These are phyloP conservation scores for Lutjanus campechanus DNA, from an alignment of 2,797 vertebrate species.

Conservation along the genomic window DNA sequence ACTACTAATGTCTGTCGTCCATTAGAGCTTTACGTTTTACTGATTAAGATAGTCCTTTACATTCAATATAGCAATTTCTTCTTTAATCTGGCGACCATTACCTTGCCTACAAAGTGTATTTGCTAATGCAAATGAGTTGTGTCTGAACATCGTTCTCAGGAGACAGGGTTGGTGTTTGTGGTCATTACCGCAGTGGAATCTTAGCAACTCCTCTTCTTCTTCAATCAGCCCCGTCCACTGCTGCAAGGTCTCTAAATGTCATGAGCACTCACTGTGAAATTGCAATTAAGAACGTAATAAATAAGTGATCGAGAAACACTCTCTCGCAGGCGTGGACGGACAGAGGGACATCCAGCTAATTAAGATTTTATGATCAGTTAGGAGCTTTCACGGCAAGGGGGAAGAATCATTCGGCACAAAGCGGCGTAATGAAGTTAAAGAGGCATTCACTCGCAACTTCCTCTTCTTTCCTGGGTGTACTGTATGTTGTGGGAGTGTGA, in stretches of 20 bases:
- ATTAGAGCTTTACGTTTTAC: not conserved
- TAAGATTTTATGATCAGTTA: constrained; percentile 84
- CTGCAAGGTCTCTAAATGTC: constrained; percentile 86
- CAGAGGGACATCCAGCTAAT: constrained; percentile 74
- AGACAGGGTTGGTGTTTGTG: constrained; percentile 1
- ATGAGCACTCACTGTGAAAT: constrained; percentile 85
- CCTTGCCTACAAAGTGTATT: not conserved
- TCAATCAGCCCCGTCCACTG: constrained; percentile 73
- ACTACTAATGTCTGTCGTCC: not conserved
- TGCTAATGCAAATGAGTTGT: constrained; percentile 3
- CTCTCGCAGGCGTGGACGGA: constrained; percentile 57
- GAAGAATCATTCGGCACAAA: constrained; percentile 46
- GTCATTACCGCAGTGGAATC: constrained; percentile 25
- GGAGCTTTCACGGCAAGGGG: constrained; percentile 50
- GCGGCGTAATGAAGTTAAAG: constrained; percentile 24
- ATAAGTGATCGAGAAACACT: constrained; percentile 76
- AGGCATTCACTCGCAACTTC: constrained; percentile 18
- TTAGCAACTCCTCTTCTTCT: constrained; percentile 45
- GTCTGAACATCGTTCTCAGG: not conserved
- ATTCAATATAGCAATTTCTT: not conserved
- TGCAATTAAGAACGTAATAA: constrained; percentile 85
- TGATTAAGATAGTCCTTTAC: not conserved
- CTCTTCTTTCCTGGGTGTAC: not conserved
- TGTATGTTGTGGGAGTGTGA: constrained; percentile 1
- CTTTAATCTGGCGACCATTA: not conserved